Percentiles rank a stretch among this genome's conserved stretches.
Conservation (phyloP, 2,797 vertebrate genomes). For the Silurus aristotelis region DNA sequence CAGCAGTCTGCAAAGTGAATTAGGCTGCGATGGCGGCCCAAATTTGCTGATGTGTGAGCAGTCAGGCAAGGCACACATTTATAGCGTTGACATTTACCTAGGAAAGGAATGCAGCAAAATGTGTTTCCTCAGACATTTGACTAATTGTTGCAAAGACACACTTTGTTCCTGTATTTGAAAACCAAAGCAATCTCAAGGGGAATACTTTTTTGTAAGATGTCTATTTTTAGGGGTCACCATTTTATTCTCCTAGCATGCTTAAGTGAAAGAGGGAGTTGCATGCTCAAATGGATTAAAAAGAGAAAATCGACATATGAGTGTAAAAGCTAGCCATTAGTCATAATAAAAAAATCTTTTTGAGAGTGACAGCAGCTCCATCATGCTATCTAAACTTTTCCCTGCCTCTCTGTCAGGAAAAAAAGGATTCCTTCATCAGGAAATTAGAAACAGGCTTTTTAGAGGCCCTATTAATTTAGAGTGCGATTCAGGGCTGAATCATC, state of each 20-base stretch:
- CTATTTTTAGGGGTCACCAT: slow-evolving; percentile 29
- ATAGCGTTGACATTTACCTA: slow-evolving; percentile 42
- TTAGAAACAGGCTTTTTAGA: slow-evolving; percentile 40
- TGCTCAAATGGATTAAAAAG: slow-evolving; percentile 34
- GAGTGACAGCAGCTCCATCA: slow-evolving; percentile 27
- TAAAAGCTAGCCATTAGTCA: slow-evolving; percentile 39
- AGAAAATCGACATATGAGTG: slow-evolving; percentile 28
- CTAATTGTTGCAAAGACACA: slow-evolving; percentile 42
- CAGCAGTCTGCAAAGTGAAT: slow-evolving; percentile 16
- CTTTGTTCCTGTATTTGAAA: slow-evolving; percentile 48
- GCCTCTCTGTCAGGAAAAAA: slow-evolving; percentile 30
- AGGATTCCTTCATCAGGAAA: slow-evolving; percentile 37
- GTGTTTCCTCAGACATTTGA: slow-evolving; percentile 49
- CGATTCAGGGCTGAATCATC: slow-evolving; percentile 53
- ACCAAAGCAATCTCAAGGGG: slow-evolving; percentile 16
- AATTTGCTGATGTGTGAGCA: slow-evolving; percentile 32
- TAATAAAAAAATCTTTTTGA: slow-evolving; percentile 41
- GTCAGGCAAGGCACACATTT: slow-evolving; percentile 35
- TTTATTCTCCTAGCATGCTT: slow-evolving; percentile 30
- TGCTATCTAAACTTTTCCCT: slow-evolving; percentile 36
- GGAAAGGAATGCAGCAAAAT: slow-evolving; percentile 31
- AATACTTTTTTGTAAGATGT: slow-evolving; percentile 26
- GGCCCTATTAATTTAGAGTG: slow-evolving; percentile 50
- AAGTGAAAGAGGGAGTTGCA: slow-evolving; percentile 33
- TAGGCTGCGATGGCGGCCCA: neutral